Evolutionary conservation across 2,888 invertebrate genomes (phyloP), one percentile per base, ranked within the genome.

Genomic region (Agrotis ipsilon): DNA sequence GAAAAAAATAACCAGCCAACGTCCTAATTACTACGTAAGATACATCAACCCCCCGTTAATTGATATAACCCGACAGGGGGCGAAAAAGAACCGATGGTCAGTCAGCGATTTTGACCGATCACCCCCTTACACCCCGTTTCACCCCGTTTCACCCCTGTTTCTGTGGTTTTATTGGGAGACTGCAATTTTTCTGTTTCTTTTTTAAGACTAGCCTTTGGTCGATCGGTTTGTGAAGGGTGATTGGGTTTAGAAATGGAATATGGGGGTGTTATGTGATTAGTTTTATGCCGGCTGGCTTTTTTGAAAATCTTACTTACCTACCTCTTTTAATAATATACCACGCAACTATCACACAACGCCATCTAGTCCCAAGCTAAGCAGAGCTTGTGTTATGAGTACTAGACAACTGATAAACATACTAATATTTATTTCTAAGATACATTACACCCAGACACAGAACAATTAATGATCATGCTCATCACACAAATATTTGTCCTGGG

Each of bases 41-140:
- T 80, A 71, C 21, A 72, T 72, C 69, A 49, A 59, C 68, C 67
- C 9, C 24, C 13, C 21, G 49, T 73, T 83, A 83, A 85, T 83
- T 85, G 83, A 76, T 68, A 71, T 64, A 59, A 45, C 51, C 63
- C 52, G 68, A 3, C 27, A 61, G 70, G 72, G 72, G 70, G 68
- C 46, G 63, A 62, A 77, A 85, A 81, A 78, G 49, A 32, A 57
- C 59, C 57, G 51, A 24, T 58, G 70, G 63, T 55, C 71, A 66
- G 84, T 83, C 86, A 83, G 84, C 86, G 57, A 69, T 68, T 76
- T 70, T 74, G 82, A 79, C 76, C 75, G 68, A 19, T 68, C 76
- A 51, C 74, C 69, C 68, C 67, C 63, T 54, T 52, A n/a, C n/a
- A n/a, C n/a, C n/a, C n/a, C n/a, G n/a, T n/a, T 24, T n/a, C 66